Conservation (phyloP, 2,888 invertebrate genomes). For the Drosophila histrio region DNA sequence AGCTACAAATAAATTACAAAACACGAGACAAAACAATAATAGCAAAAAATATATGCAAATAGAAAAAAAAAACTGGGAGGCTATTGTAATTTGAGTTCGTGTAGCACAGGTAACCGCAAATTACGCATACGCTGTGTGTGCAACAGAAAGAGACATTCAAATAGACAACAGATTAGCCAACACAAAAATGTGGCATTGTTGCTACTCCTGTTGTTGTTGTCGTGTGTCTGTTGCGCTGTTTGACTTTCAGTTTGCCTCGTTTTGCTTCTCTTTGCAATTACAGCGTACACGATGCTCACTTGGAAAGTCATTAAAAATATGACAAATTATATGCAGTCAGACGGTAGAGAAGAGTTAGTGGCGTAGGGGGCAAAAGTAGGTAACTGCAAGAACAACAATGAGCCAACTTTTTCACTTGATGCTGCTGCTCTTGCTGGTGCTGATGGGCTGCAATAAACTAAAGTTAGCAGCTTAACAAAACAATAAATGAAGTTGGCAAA, state of each 20-base stretch:
- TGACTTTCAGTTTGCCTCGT: constrained; percentile 33
- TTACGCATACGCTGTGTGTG: constrained; percentile 64
- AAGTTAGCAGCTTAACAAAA: constrained; percentile 80
- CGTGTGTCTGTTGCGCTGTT: constrained; percentile 24
- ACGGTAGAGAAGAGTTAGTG: not conserved
- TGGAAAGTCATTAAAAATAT: constrained; percentile 77
- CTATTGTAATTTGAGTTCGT: constrained; percentile 37
- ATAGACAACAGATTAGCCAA: constrained; percentile 60
- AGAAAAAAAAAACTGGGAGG: not conserved
- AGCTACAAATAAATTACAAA: constrained; percentile 65
- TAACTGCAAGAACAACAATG: constrained; percentile 16
- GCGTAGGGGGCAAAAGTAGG: not conserved
- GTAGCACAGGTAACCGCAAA: constrained; percentile 51
- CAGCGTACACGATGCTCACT: constrained; percentile 57
- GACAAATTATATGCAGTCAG: constrained; percentile 69
- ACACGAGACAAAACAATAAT: constrained; percentile 17
- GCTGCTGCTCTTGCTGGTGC: constrained; percentile 32
- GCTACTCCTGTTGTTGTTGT: constrained; percentile 8
- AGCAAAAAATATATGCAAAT: constrained; percentile 16
- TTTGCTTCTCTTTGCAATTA: constrained; percentile 54
- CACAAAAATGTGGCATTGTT: constrained; percentile 41
- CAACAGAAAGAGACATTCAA: constrained; percentile 29
- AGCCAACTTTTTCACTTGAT: constrained; percentile 44
- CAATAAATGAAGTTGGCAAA: constrained; percentile 79
- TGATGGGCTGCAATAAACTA: constrained; percentile 73